phyloP scores from a whole-genome alignment of 2,888 invertebrate species.

The Lithophane ornitopus region DNA sequence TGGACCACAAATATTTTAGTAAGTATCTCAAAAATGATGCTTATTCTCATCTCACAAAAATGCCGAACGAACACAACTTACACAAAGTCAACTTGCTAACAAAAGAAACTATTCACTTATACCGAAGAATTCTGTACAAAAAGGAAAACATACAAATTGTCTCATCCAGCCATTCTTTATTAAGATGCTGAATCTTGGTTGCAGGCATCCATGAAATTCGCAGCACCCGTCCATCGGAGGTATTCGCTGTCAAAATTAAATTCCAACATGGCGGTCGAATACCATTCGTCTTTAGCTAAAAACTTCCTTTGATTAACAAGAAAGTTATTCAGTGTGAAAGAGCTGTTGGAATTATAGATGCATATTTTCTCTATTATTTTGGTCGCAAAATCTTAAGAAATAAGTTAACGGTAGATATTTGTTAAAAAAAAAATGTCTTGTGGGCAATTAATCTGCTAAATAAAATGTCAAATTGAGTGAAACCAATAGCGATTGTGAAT shows the following conservation, averaged over 20 bases:
- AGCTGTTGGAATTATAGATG: not conserved
- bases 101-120: conserved; percentile 21
- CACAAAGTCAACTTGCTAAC: conserved; percentile 1
- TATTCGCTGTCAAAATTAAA: conserved; percentile 67
- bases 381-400: not conserved
- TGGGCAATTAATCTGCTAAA: not conserved
- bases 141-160: conserved; percentile 14
- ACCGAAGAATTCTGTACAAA: conserved; percentile 15
- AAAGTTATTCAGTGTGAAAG: conserved; percentile 21
- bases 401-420: not conserved
- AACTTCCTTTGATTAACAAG: conserved; percentile 44
- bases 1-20: not conserved
- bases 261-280: conserved; percentile 52
- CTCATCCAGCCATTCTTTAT: conserved; percentile 48
- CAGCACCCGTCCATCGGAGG: conserved; percentile 57
- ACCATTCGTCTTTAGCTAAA: conserved; percentile 33
- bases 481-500: conserved; percentile 11
- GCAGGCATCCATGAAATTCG: conserved; percentile 73
- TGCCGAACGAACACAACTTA: not conserved
- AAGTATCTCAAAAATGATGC: not conserved
- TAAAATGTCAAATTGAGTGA: conserved; percentile 2
- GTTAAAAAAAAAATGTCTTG: not conserved
- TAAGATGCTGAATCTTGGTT: conserved; percentile 39
- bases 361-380: not conserved
- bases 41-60: conserved; percentile 5